A percentile compares a stretch with the other conserved stretches of the same genome.
Conservation (phyloP, 2,797 vertebrate species). For the Macroramphosus scolopax region DNA sequence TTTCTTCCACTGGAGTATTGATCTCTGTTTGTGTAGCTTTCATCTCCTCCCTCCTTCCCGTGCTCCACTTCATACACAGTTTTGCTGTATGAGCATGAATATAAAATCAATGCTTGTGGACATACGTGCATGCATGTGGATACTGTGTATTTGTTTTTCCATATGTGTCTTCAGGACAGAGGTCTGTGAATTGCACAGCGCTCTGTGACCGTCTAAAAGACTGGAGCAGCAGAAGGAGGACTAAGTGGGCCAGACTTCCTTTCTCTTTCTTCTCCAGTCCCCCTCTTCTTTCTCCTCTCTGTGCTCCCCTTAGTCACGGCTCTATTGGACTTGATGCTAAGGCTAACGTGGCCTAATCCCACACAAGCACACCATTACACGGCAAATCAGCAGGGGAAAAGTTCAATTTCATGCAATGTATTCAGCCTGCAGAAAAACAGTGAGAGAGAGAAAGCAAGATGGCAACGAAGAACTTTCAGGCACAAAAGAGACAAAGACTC, state of each 20-base stretch:
- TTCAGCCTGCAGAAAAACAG: conserved; percentile 49
- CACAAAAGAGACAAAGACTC: no score
- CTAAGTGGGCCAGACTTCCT: conserved; percentile 30
- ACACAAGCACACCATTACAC: conserved; percentile 76
- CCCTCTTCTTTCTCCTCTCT: neutral
- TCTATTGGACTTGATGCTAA: conserved; percentile 40
- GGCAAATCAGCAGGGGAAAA: conserved; percentile 77
- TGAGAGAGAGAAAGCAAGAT: conserved; percentile 12
- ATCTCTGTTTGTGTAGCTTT: conserved; percentile 69
- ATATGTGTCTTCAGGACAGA: conserved; percentile 36
- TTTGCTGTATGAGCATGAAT: conserved; percentile 14
- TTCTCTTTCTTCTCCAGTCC: conserved; percentile 20
- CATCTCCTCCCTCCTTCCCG: conserved; percentile 62
- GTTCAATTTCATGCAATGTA: conserved; percentile 74
- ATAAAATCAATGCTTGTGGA: conserved; percentile 31
- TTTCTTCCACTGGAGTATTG: conserved; percentile 44
- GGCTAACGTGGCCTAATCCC: conserved; percentile 67
- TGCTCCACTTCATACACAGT: conserved; percentile 26
- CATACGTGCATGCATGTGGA: conserved; percentile 14
- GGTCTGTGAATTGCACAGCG: conserved; percentile 44
- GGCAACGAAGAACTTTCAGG: no score
- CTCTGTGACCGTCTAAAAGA: conserved; percentile 34
- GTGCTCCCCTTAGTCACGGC: conserved; percentile 37
- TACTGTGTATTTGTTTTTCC: conserved; percentile 49
- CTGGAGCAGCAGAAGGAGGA: conserved; percentile 20